Evolutionary conservation across 2,888 invertebrate genomes (phyloP).

Genomic region (Eilema griseolum): DNA sequence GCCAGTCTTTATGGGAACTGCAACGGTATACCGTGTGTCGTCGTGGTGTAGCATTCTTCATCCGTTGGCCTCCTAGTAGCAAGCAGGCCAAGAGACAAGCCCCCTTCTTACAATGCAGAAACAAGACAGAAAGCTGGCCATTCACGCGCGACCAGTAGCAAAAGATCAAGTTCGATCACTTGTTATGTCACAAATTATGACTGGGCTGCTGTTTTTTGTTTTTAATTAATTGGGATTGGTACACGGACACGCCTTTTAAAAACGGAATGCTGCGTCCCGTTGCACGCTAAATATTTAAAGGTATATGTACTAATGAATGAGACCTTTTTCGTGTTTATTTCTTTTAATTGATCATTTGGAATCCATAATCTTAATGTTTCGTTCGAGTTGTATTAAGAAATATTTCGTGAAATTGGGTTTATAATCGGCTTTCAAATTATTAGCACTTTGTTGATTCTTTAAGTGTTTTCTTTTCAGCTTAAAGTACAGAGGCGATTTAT

Average conservation of each 20-base stretch:
- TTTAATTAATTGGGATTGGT: slow-evolving; percentile 47
- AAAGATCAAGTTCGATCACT: slow-evolving; percentile 55
- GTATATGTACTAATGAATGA: slow-evolving; percentile 31
- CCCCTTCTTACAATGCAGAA: slow-evolving; percentile 43
- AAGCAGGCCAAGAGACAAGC: slow-evolving; percentile 38
- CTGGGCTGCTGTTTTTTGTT: slow-evolving; percentile 34
- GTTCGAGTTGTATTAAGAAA: slow-evolving; percentile 18
- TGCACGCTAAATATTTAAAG: slow-evolving; percentile 29
- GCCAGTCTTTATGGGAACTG: slow-evolving; percentile 24
- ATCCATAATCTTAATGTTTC: slow-evolving; percentile 28
- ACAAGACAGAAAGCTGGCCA: slow-evolving; percentile 53
- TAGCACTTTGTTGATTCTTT: slow-evolving; percentile 12
- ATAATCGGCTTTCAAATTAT: slow-evolving; percentile 13
- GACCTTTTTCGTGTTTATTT: slow-evolving; percentile 36
- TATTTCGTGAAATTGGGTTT: slow-evolving; percentile 35
- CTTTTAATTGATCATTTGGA: slow-evolving; percentile 34
- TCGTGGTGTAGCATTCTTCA: slow-evolving; percentile 30
- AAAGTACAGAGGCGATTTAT: not conserved
- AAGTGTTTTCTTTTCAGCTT: not conserved
- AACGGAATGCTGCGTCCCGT: slow-evolving; percentile 30
- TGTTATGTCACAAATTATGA: slow-evolving; percentile 47
- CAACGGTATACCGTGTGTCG: not conserved
- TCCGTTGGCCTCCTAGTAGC: slow-evolving; percentile 39
- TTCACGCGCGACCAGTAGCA: slow-evolving; percentile 51
- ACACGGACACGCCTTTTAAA: slow-evolving; percentile 46